Base-by-base conservation (phyloP, 1,140 invertebrate species). In the Ips nitidus region DNA sequence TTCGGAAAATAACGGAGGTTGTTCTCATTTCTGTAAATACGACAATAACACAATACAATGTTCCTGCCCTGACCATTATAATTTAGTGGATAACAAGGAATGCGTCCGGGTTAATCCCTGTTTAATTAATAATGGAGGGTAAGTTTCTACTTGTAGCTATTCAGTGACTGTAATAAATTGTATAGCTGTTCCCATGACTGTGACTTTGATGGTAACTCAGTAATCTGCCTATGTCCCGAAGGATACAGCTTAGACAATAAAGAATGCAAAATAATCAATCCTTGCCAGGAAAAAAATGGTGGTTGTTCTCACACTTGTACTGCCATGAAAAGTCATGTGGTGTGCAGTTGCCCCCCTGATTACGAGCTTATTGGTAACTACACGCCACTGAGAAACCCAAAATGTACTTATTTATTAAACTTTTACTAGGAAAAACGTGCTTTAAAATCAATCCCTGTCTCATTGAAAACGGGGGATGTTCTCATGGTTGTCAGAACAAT, bases 41-140 rank as follows among this genome's bases (percentile, higher is more conserved):
- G 57, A 63, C 2, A 65, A 73, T 5, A 60, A 68, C 1, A 63
- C 79, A 4, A 80, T 82, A 42, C 83, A 83, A 61, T 89, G 87
- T 71, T 81, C 82, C 42, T 89, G 87, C 75, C 83, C 83, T 3
- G 80, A 84, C 37, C 77, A 79, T 50, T 71, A 80, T 55, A 73
- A 77, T 7, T 67, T 83, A 0, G 38, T 75, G 3, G 86, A 78
- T 83, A 87, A 76, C 84, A 86, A 37, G 83, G 86, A 71, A n/a
- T 90, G 88, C 74, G 84, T 87, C 80, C 87, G 89, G 76, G 80
- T 90, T 5, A 83, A 92, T 74, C 89, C 90, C 73, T 91, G 90
- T 76, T 66, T 74, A 2, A 79, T 83, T n/a, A 82, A 83, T 62
- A 86, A 86, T 74, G 88, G 84, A 2, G 87, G 88, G 60, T 68